phyloP scores from a whole-genome alignment of 1,140 invertebrate genomes.

The Ips typographus region DNA sequence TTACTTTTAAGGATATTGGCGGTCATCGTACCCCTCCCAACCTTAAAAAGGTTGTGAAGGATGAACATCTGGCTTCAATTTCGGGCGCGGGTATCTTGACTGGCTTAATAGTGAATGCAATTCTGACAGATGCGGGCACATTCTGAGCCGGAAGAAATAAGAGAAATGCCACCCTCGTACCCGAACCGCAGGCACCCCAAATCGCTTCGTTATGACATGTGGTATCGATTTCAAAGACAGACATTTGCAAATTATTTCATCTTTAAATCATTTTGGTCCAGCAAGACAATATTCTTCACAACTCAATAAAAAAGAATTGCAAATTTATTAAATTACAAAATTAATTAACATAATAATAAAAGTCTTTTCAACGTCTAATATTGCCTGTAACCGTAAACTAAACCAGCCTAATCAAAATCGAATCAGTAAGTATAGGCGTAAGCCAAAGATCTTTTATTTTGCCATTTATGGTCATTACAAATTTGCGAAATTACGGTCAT shows the following conservation, averaged over 20 bases:
- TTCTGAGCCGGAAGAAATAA: conserved; percentile 19
- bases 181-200: background rate
- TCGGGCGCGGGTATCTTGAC: background rate
- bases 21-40: no score
- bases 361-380: no score
- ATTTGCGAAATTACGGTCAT: no score
- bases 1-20: no score
- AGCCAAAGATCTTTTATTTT: no score
- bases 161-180: background rate
- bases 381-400: no score
- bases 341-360: background rate
- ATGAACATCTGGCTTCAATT: no score
- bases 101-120: background rate
- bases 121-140: conserved; percentile 8
- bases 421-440: no score
- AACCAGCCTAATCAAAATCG: no score
- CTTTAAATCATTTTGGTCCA: no score
- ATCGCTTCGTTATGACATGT: background rate
- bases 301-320: background rate
- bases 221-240: background rate
- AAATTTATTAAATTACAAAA: background rate
- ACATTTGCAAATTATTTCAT: background rate
- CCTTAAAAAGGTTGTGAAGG: background rate
- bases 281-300: background rate
- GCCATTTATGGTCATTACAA: no score